phyloP scores from a whole-genome alignment of 1,140 invertebrate species.

The Mycetomoellerius zeteki region DNA sequence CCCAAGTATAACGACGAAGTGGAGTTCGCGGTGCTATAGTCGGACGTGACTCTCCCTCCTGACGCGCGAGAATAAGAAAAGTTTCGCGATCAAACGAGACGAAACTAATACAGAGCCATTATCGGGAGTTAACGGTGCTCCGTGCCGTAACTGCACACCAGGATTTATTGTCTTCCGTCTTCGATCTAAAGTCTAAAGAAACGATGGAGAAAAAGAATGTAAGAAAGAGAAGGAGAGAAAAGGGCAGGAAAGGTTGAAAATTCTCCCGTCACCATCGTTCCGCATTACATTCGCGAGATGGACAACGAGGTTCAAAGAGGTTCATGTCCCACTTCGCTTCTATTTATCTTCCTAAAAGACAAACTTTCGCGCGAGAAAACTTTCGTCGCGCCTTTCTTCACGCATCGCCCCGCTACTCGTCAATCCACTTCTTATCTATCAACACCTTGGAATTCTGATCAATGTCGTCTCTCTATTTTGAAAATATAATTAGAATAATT shows the following conservation, averaged over 20 bases:
- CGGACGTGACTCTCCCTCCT: constrained; percentile 47
- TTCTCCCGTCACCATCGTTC: constrained; percentile 30
- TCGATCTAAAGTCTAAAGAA: too few species aligned
- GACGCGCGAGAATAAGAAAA: constrained; percentile 58
- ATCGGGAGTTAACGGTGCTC: constrained; percentile 67
- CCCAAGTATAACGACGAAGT: background rate
- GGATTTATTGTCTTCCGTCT: constrained; percentile 65
- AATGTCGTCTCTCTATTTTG: background rate
- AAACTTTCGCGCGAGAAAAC: constrained; percentile 42
- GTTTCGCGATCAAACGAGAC: constrained; percentile 60
- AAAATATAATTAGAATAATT: background rate
- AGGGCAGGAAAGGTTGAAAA: constrained; percentile 37
- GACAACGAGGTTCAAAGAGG: constrained; percentile 54
- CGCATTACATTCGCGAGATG: constrained; percentile 40
- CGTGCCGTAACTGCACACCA: constrained; percentile 51
- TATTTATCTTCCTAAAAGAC: constrained; percentile 64
- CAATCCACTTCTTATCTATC: background rate
- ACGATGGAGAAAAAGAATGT: background rate
- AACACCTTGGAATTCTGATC: constrained; percentile 9
- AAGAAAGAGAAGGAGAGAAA: background rate
- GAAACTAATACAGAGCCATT: constrained; percentile 71
- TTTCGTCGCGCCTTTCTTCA: background rate
- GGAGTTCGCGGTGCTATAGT: constrained; percentile 9
- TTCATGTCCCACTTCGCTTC: constrained; percentile 54
- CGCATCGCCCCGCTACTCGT: constrained; percentile 12